phyloP scores from a whole-genome alignment of 1,140 invertebrate genomes.

The Ectropis grisescens region DNA sequence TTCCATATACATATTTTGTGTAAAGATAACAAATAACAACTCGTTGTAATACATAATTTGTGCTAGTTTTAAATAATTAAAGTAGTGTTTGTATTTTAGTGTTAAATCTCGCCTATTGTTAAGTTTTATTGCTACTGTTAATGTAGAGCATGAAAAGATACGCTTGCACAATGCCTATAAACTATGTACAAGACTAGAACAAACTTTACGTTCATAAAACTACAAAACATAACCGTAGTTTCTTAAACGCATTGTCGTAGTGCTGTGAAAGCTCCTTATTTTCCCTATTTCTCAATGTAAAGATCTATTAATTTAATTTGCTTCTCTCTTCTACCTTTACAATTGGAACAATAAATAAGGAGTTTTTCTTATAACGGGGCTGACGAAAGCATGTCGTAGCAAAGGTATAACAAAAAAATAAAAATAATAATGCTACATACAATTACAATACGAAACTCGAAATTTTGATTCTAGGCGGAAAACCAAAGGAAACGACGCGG shows the following conservation, averaged over 20 bases:
- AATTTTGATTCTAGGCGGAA: conserved; percentile 20
- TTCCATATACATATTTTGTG: too few relatives aligned
- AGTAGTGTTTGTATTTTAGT: too few relatives aligned
- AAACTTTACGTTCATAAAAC: too few relatives aligned
- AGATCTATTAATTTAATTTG: background rate
- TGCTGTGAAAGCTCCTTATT: conserved; percentile 10
- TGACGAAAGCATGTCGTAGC: conserved; percentile 14
- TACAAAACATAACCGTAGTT: too few relatives aligned
- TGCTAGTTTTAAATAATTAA: too few relatives aligned
- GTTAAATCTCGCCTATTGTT: too few relatives aligned
- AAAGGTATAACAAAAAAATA: too few relatives aligned
- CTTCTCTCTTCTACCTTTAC: background rate
- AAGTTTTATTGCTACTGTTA: too few relatives aligned
- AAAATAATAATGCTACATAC: too few relatives aligned
- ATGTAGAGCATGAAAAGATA: background rate
- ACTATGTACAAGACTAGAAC: conserved; percentile 7
- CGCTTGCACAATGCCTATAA: conserved; percentile 6
- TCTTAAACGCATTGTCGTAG: too few relatives aligned
- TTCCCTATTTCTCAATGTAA: background rate
- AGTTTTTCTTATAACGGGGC: conserved; percentile 18
- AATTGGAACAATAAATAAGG: conserved; percentile 6
- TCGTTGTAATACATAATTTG: too few relatives aligned
- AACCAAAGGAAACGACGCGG: conserved; percentile 20
- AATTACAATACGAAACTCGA: conserved; percentile 8
- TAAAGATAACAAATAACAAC: too few relatives aligned